These are phyloP conservation scores for Hydrolagus colliei DNA, from an alignment of 2,797 vertebrate genomes.

Conservation along the genomic window DNA sequence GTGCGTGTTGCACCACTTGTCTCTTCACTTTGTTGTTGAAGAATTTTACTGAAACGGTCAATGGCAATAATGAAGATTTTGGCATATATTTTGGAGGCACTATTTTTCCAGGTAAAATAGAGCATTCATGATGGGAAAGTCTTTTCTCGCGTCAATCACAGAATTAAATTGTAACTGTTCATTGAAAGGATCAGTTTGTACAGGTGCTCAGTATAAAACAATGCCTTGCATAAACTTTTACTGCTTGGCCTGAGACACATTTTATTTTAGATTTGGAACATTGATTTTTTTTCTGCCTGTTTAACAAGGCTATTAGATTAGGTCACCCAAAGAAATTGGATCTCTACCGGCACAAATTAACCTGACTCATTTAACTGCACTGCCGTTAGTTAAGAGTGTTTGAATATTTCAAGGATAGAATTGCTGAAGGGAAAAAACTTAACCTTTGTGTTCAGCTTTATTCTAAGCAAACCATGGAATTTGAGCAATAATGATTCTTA, in stretches of 20 bases:
- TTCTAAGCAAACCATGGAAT: too few species aligned
- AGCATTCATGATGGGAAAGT: too few species aligned
- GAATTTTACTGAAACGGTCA: not conserved
- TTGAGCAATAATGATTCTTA: not conserved
- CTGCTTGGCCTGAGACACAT: not conserved
- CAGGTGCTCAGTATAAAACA: not conserved
- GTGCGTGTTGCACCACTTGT: too few species aligned
- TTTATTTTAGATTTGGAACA: not conserved
- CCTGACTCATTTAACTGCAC: not conserved
- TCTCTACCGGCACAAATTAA: not conserved
- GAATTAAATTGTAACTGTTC: slow-evolving; percentile 7
- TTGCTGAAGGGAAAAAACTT: too few species aligned
- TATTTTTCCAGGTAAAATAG: too few species aligned
- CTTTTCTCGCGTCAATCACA: not conserved
- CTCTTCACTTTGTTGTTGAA: not conserved
- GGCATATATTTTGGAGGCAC: too few species aligned
- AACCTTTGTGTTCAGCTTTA: too few species aligned
- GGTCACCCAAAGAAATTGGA: not conserved
- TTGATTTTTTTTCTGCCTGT: slow-evolving; percentile 1
- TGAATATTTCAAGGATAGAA: too few species aligned
- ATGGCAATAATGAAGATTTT: too few species aligned
- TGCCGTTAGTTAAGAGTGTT: not conserved
- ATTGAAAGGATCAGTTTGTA: not conserved
- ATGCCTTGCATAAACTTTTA: not conserved
- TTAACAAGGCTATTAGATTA: not conserved